Evolutionary conservation across 1,140 invertebrate species (phyloP).

Genomic region (Dendrolimus kikuchii): DNA sequence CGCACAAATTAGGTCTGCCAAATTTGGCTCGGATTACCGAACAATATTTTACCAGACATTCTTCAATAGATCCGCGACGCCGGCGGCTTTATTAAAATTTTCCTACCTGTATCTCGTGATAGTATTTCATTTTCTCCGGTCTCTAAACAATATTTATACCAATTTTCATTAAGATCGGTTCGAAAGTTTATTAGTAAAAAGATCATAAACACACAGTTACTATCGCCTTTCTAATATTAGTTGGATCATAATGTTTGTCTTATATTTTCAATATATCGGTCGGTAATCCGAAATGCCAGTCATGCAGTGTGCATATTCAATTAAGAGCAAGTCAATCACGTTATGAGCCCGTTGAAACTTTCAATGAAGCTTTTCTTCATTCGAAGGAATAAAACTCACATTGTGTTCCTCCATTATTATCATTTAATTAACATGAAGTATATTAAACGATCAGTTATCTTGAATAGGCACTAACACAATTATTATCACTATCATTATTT

Average conservation of each 20-base stretch:
- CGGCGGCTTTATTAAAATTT: neutral
- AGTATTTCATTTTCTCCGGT: conserved; percentile 1
- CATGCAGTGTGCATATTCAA: conserved; percentile 8
- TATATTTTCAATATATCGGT: conserved; percentile 1
- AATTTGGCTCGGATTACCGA: conserved; percentile 49
- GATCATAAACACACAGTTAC: no score
- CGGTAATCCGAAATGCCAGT: conserved; percentile 7
- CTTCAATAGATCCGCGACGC: conserved; percentile 1
- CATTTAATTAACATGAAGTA: neutral
- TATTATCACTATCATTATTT: no score
- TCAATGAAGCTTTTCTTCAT: conserved; percentile 1
- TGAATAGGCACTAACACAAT: neutral
- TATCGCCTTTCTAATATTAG: no score
- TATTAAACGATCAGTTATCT: conserved; percentile 2
- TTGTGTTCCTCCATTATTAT: conserved; percentile 2
- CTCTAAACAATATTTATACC: no score
- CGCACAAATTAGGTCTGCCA: conserved; percentile 59
- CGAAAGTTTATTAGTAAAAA: no score
- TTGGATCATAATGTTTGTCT: neutral
- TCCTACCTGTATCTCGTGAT: neutral
- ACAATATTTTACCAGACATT: conserved; percentile 28
- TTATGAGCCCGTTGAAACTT: conserved; percentile 3
- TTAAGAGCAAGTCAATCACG: conserved; percentile 5
- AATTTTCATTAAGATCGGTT: no score
- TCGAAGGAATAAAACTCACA: neutral